phyloP scores from a whole-genome alignment of 1,140 invertebrate species.

The Macrotrachela quadricornifera region DNA sequence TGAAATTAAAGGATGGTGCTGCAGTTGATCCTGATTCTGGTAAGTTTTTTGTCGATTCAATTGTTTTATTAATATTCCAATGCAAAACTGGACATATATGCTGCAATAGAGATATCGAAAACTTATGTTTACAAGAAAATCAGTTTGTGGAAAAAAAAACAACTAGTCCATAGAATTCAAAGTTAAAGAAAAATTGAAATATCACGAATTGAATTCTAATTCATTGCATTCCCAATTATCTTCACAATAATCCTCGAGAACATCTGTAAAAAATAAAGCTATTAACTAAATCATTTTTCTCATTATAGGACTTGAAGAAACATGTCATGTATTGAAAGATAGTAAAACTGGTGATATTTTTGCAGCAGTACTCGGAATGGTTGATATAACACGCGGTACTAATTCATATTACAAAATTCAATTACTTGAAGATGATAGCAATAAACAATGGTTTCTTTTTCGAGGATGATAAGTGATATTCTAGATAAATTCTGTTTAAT shows the following conservation, averaged over 20 bases:
- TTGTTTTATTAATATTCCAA: too few relatives aligned
- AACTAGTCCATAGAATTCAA: too few relatives aligned
- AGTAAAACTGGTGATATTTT: slow-evolving; percentile 34
- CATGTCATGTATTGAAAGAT: slow-evolving; percentile 37
- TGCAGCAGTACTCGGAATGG: slow-evolving; percentile 53
- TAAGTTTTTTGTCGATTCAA: slow-evolving; percentile 38
- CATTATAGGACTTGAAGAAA: slow-evolving; percentile 32
- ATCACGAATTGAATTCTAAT: too few relatives aligned
- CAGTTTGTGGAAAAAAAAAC: too few relatives aligned
- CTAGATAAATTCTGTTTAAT: not conserved
- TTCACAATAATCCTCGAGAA: too few relatives aligned
- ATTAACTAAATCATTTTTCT: slow-evolving; percentile 45
- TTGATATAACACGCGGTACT: slow-evolving; percentile 59
- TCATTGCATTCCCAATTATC: too few relatives aligned
- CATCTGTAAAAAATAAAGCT: too few relatives aligned
- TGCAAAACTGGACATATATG: too few relatives aligned
- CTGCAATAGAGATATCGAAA: too few relatives aligned
- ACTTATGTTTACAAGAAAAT: too few relatives aligned
- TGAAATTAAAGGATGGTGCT: slow-evolving; percentile 56
- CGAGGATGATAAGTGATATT: not conserved
- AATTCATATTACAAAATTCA: slow-evolving; percentile 92
- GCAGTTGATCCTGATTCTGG: slow-evolving; percentile 69
- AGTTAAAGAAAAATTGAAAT: too few relatives aligned
- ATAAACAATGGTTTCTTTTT: slow-evolving; percentile 32
- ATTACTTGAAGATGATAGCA: slow-evolving; percentile 50